Evolutionary conservation across 1,140 invertebrate species (phyloP).

Genomic region (Drosophila cardini): DNA sequence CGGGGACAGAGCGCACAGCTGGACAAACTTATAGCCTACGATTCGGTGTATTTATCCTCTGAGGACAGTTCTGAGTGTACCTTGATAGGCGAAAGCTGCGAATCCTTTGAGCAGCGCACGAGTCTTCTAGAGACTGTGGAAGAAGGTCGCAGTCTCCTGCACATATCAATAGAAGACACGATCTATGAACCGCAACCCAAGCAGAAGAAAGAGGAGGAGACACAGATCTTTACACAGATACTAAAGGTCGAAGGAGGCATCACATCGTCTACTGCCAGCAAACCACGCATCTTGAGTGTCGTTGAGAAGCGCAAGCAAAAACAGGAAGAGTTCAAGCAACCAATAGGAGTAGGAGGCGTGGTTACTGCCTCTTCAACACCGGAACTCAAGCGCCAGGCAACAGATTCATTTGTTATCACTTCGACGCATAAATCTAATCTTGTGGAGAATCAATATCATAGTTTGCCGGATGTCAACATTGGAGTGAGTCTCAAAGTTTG

Average conservation of each 20-base stretch:
- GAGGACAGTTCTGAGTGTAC: constrained; percentile 83
- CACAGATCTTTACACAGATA: constrained; percentile 70
- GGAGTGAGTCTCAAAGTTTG: constrained; percentile 88
- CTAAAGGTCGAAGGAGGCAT: constrained; percentile 69
- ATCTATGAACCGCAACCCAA: constrained; percentile 71
- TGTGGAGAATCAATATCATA: constrained; percentile 88
- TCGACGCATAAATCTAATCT: constrained; percentile 63
- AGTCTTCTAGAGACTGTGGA: constrained; percentile 58
- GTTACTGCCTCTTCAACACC: neutral
- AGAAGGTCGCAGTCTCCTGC: constrained; percentile 63
- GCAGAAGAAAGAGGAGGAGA: constrained; percentile 46
- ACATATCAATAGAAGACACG: constrained; percentile 79
- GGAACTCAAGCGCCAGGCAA: constrained; percentile 59
- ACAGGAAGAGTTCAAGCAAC: constrained; percentile 56
- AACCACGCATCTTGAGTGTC: constrained; percentile 73
- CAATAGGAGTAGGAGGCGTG: neutral
- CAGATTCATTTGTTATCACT: constrained; percentile 50
- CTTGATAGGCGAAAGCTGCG: constrained; percentile 69
- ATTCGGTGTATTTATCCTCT: constrained; percentile 83
- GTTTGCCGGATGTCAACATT: constrained; percentile 88
- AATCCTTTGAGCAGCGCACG: constrained; percentile 63
- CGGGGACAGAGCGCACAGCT: constrained; percentile 57
- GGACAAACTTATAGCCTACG: constrained; percentile 81
- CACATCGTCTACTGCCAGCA: constrained; percentile 45
- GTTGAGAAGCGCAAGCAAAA: constrained; percentile 74